phyloP scores from a whole-genome alignment of 2,888 invertebrate species.

The Nephrocerus scutellatus region DNA sequence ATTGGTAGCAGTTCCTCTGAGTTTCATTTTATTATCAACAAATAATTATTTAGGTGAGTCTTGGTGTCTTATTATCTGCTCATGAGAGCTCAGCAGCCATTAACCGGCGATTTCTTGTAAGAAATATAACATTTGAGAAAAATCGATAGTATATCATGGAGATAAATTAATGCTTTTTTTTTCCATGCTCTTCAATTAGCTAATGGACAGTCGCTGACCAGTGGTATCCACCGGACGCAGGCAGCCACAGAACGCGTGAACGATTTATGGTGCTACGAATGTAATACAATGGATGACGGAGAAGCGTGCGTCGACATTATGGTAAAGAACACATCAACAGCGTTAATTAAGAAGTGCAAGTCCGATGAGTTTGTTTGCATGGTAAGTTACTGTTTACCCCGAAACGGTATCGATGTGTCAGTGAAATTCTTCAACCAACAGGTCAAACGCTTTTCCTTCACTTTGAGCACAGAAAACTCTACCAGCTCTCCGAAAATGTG shows the following conservation, averaged over 20 bases:
- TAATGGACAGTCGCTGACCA: constrained; percentile 41
- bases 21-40: constrained; percentile 1
- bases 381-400: constrained; percentile 55
- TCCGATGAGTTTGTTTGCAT: constrained; percentile 70
- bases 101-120: constrained; percentile 7
- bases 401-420: not conserved
- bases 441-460: constrained; percentile 76
- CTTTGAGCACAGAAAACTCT: constrained; percentile 72
- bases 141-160: constrained; percentile 6
- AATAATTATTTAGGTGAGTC: not conserved
- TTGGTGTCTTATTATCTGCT: constrained; percentile 9
- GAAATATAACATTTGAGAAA: constrained; percentile 3
- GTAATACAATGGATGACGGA: constrained; percentile 69
- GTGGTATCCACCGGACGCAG: constrained; percentile 68
- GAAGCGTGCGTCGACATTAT: constrained; percentile 63
- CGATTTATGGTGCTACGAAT: constrained; percentile 75
- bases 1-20: not conserved
- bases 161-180: constrained; percentile 14
- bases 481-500: constrained; percentile 72
- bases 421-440: constrained; percentile 15
- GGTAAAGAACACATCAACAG: constrained; percentile 52
- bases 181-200: constrained; percentile 16
- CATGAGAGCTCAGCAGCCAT: constrained; percentile 7
- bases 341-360: constrained; percentile 64
- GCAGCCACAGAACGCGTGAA: constrained; percentile 69